Conservation (phyloP, 2,113 vertebrate genomes). For the Zosterops japonicus region DNA sequence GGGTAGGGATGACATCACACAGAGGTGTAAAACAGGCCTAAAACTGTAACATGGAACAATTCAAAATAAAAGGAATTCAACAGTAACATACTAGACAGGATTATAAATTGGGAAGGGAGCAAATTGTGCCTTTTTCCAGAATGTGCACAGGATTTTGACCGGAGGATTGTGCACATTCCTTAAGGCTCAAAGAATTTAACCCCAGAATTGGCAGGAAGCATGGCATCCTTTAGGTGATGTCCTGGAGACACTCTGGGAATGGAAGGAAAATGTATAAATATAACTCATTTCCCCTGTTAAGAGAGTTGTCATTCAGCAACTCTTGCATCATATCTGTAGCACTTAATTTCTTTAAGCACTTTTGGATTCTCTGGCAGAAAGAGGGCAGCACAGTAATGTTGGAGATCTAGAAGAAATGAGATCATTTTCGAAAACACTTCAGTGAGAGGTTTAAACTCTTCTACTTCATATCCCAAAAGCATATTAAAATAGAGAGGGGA, state of each 20-base stretch:
- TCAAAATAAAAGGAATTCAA: background rate
- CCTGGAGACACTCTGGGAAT: background rate
- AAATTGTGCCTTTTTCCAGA: background rate
- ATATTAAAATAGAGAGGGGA: rapidly evolving
- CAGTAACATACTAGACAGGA: background rate
- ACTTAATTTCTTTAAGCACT: background rate
- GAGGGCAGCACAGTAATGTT: background rate
- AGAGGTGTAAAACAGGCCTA: background rate
- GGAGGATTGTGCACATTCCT: background rate
- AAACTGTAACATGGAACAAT: background rate
- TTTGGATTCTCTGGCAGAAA: slow-evolving; percentile 5
- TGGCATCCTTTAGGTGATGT: background rate
- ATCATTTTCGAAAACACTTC: background rate
- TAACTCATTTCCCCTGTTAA: background rate
- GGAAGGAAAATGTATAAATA: background rate
- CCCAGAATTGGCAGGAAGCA: background rate
- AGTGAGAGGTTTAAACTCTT: background rate
- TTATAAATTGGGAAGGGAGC: background rate
- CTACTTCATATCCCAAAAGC: background rate
- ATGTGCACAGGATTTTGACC: background rate
- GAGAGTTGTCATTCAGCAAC: background rate
- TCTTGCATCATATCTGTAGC: background rate
- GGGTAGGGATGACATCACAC: background rate
- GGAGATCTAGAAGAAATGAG: background rate
- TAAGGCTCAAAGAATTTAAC: background rate